Base-by-base conservation (phyloP, 1,140 invertebrate species). In the Drosophila varians region DNA sequence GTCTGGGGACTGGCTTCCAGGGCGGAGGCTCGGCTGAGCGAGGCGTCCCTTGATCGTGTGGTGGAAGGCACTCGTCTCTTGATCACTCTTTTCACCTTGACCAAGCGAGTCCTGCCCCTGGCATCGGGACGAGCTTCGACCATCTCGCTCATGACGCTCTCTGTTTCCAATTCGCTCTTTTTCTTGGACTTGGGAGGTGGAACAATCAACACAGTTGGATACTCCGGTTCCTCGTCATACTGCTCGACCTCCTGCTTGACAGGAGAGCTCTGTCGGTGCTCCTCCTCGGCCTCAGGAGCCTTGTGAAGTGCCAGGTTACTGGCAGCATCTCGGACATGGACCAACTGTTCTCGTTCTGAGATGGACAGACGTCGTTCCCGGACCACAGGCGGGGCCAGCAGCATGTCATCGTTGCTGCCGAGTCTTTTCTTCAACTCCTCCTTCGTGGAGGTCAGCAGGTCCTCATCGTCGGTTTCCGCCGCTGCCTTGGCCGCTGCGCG, bases 401-500 rank as follows among this genome's bases (percentile, higher is more conserved):
- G 64, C 43, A 68, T 25, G 7, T 82, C 65, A 21, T 69, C 65
- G 1, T 77, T 78, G 2, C 68, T 46, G 12, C 69, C 82, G 1
- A 80, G 77, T 3, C 89, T 62, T 14, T 61, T 55, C n/a, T 69
- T 62, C 16, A 77, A 46, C 23, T 82, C 71, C 38, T 57, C 68
- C 6, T 61, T 74, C 3, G 71, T 64, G 11, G 38, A 51, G 12
- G 36, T 38, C 4, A 64, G 42, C 4, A 52, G 3, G 4, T 65
- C 64, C 18, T 80, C 68, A 1, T 60, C 69, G n/a, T 58, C 64
- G 1, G 55, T 21, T 16, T 77, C 75, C 0, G 72, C 60, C 21
- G 86, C 91, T 43, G 88, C 90, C 66, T 80, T 80, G 66, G 92
- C 93, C 3, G 93, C 93, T 3, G 93, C 93, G 40, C 93, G 92